Percentiles rank a stretch among this genome's conserved stretches.
Conservation (phyloP, 2,888 invertebrate species). For the Campopleginae sp. region DNA sequence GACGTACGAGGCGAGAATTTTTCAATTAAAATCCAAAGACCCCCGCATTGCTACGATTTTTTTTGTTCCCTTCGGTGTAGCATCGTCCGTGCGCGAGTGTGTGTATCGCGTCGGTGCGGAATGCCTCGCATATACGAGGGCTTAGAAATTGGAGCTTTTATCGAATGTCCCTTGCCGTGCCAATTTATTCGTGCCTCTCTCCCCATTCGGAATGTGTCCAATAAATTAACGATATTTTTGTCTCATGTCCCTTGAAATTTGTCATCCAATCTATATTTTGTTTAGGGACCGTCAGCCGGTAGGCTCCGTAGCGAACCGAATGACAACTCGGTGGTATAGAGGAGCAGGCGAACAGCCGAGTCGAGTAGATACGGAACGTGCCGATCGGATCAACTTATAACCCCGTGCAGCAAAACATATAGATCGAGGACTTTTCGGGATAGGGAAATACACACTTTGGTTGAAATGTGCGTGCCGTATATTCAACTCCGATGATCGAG, state of each 20-base stretch:
- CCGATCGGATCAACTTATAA: slow-evolving; percentile 23
- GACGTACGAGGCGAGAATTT: neutral
- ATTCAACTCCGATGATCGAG: neutral
- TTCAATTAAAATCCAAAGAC: neutral
- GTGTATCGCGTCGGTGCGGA: neutral
- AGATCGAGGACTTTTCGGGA: neutral
- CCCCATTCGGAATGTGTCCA: neutral
- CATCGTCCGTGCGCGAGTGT: neutral
- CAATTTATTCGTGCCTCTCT: neutral
- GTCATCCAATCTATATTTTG: neutral
- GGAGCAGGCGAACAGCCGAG: too few species aligned
- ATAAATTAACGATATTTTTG: neutral
- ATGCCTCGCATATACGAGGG: neutral
- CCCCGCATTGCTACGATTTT: neutral
- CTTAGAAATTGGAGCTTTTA: neutral
- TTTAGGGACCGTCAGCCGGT: slow-evolving; percentile 1
- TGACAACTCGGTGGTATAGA: neutral
- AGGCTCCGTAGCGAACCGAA: neutral
- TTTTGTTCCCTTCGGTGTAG: neutral
- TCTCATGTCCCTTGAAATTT: neutral
- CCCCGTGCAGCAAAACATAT: neutral
- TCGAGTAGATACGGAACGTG: slow-evolving; percentile 36
- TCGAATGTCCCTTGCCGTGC: neutral
- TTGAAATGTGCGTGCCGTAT: neutral
- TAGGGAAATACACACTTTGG: neutral